Evolutionary conservation across 2,888 invertebrate genomes (phyloP).

Genomic region (Toxonevra muliebris): DNA sequence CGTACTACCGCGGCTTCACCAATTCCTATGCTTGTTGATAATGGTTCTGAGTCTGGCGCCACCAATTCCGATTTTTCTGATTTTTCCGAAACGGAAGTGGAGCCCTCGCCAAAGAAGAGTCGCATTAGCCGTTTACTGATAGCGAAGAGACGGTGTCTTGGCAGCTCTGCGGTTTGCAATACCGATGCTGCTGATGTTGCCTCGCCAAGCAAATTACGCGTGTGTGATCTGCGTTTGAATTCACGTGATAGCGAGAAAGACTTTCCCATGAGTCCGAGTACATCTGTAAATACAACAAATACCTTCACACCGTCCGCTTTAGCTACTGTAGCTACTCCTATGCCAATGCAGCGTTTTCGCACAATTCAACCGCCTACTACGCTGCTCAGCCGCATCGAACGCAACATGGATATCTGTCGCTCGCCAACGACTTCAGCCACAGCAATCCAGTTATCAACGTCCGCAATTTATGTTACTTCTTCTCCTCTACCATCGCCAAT

Average conservation of each 20-base stretch:
- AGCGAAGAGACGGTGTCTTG: constrained; percentile 65
- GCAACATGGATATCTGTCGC: constrained; percentile 45
- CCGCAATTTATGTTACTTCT: constrained; percentile 49
- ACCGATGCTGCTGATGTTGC: constrained; percentile 67
- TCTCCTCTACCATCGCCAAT: constrained; percentile 57
- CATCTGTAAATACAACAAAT: constrained; percentile 14
- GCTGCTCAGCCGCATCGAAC: constrained; percentile 49
- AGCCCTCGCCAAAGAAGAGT: constrained; percentile 80
- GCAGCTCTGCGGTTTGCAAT: constrained; percentile 44
- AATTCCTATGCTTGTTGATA: constrained; percentile 61
- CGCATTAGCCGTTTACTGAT: constrained; percentile 65
- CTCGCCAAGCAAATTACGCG: constrained; percentile 76
- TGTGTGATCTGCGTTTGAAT: constrained; percentile 73
- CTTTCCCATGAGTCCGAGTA: constrained; percentile 44
- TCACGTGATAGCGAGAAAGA: constrained; percentile 71
- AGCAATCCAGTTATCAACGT: constrained; percentile 41
- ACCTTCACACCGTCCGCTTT: constrained; percentile 27
- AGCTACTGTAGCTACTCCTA: constrained; percentile 10
- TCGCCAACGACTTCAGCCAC: constrained; percentile 40
- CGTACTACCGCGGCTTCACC: constrained; percentile 60
- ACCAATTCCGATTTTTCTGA: constrained; percentile 67
- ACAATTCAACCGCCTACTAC: constrained; percentile 52
- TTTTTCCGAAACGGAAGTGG: constrained; percentile 74
- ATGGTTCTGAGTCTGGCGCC: constrained; percentile 60
- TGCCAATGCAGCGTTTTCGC: constrained; percentile 38